Evolutionary conservation across 2,113 vertebrate species (phyloP), one percentile per base, ranked within the genome.

Genomic region (Ptychochromis oligacanthus): DNA sequence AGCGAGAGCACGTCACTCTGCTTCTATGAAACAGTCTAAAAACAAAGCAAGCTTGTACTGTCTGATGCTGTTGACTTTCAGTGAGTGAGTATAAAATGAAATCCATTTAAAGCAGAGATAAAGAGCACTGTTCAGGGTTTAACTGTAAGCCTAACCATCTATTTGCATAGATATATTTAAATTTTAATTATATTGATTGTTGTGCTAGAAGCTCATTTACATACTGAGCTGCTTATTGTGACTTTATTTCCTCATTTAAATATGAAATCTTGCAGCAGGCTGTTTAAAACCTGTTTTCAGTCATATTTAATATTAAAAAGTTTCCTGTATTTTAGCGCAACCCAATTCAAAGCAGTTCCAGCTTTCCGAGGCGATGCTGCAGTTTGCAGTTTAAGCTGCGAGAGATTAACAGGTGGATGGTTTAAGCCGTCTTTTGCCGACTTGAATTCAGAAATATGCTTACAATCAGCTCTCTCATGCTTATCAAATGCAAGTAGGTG

Each of bases 121-220:
- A 75, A 84, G n/a, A 49, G 59, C 46, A 43, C 52, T n/a, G 67
- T 55, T 84, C 57, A 24, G 70, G 78, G 49, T 80, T 87, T 79
- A 76, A 64, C 52, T 77, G 6, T 82, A 86, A 89, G 81, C 87
- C 70, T 38, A 80, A 78, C 43, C n/a, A 61, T 77, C 64, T 84
- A 84, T 89, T 89, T 84, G 77, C 85, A 89, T 80, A 75, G 74
- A 80, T 28, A 70, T 60, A 61, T 85, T 82, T 83, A 34, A 60
- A 84, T 83, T 81, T 49, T 62, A 87, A 88, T 90, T 87, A 80
- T 72, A 57, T 77, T 60, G 65, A 58, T 58, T 87, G 75, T 36
- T 81, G 7, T 67, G 46, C 78, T 40, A 55, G 55, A 62, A 49
- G 62, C 64, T 76, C 3, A 88, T 88, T 86, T 87, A 61, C 75